phyloP scores from a whole-genome alignment of 2,888 invertebrate species.

The Andrena chrysosceles region DNA sequence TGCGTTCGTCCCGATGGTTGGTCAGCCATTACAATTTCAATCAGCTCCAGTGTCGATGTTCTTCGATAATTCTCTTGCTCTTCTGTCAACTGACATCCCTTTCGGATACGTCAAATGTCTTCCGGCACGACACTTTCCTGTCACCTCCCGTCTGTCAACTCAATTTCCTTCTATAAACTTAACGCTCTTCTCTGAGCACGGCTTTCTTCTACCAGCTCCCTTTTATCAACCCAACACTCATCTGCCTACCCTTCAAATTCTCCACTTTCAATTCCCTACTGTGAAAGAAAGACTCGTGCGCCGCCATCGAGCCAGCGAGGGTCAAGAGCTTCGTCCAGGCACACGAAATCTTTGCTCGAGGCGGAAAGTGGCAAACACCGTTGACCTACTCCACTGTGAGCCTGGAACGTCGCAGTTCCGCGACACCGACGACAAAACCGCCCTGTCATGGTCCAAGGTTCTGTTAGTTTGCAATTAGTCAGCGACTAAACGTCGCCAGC shows the following conservation, averaged over 20 bases:
- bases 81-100: not conserved
- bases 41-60: not conserved
- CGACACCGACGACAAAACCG: slow-evolving; percentile 8
- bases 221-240: not conserved
- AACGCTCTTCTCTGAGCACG: not conserved
- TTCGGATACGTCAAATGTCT: no score
- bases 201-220: not conserved
- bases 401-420: not conserved
- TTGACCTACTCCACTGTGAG: slow-evolving; percentile 19
- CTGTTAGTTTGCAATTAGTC: slow-evolving; percentile 31
- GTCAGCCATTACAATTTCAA: slow-evolving; percentile 3
- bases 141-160: not conserved
- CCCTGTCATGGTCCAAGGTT: not conserved
- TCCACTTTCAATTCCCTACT: not conserved
- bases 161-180: not conserved
- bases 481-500: slow-evolving; percentile 11
- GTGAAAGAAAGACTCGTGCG: not conserved
- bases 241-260: no score
- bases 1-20: not conserved
- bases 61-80: not conserved
- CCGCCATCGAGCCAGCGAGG: not conserved
- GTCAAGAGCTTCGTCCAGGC: not conserved
- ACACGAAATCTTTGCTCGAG: not conserved
- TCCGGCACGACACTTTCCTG: no score
- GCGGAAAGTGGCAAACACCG: slow-evolving; percentile 12